These are phyloP conservation scores for Nycticorax nycticorax DNA, from an alignment of 2,113 vertebrate species.

Conservation along the genomic window DNA sequence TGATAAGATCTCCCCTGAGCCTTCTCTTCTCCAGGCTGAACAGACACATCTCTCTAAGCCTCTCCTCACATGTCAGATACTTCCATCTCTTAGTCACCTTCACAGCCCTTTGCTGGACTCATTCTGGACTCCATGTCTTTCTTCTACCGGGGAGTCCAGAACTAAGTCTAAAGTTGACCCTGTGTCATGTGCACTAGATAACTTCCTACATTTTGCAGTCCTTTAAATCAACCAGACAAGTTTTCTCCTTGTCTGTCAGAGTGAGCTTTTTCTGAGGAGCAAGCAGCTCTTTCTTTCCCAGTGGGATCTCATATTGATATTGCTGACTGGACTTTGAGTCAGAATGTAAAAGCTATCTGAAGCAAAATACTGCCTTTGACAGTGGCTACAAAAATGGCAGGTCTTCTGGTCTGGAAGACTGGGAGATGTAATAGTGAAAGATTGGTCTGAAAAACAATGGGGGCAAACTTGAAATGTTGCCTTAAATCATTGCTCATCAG, in stretches of 20 bases:
- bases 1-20: background rate
- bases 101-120: background rate
- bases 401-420: background rate
- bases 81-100: background rate
- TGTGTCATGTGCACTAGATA: accelerated
- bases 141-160: background rate
- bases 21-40: background rate
- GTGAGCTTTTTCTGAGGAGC: background rate
- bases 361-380: background rate
- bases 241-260: background rate
- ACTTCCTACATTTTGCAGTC: background rate
- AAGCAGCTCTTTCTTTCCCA: background rate
- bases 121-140: background rate
- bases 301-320: background rate
- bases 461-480: background rate
- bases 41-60: background rate
- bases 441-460: background rate
- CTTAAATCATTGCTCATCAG: background rate
- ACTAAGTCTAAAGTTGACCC: background rate
- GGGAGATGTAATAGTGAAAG: background rate
- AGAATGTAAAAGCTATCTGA: background rate
- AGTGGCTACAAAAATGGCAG: background rate
- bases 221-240: background rate
- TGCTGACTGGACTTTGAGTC: background rate
- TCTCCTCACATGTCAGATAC: background rate